Conservation (phyloP, 2,888 invertebrate genomes). For the Tachina grossa region DNA sequence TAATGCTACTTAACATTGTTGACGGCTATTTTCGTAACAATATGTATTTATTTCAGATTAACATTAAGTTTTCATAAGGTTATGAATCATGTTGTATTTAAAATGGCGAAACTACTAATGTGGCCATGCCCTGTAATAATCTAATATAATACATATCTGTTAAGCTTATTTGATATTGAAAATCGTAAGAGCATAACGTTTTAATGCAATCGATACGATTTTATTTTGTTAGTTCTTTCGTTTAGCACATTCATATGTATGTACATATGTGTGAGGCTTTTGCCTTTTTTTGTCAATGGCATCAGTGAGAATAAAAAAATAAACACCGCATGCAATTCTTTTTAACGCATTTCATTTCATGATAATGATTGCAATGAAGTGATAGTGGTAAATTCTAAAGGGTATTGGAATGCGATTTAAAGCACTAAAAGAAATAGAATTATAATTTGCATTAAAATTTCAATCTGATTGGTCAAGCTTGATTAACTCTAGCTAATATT, state of each 20-base stretch:
- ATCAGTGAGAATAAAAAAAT: constrained; percentile 19
- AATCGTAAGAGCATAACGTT: constrained; percentile 34
- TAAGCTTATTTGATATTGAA: constrained; percentile 45
- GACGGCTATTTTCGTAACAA: too few species aligned
- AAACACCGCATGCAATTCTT: constrained; percentile 38
- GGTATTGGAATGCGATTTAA: constrained; percentile 3
- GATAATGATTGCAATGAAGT: constrained; percentile 23
- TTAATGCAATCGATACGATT: constrained; percentile 58
- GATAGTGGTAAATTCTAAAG: constrained; percentile 32
- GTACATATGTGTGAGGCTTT: not conserved
- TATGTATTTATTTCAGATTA: too few species aligned
- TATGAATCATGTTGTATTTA: too few species aligned
- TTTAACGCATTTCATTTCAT: constrained; percentile 37
- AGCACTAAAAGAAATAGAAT: not conserved
- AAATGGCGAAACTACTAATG: not conserved
- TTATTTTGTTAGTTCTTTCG: constrained; percentile 24
- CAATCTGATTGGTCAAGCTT: not conserved
- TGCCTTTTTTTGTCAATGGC: constrained; percentile 2
- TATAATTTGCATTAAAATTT: not conserved
- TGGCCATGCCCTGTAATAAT: constrained; percentile 31
- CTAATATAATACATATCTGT: constrained; percentile 27
- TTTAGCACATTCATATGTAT: not conserved
- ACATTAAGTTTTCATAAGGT: too few species aligned
- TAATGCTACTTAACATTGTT: too few species aligned
- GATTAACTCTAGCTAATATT: not conserved